These are phyloP conservation scores for Coecobrya sp. DNA, from an alignment of 2,888 invertebrate species.

Conservation along the genomic window DNA sequence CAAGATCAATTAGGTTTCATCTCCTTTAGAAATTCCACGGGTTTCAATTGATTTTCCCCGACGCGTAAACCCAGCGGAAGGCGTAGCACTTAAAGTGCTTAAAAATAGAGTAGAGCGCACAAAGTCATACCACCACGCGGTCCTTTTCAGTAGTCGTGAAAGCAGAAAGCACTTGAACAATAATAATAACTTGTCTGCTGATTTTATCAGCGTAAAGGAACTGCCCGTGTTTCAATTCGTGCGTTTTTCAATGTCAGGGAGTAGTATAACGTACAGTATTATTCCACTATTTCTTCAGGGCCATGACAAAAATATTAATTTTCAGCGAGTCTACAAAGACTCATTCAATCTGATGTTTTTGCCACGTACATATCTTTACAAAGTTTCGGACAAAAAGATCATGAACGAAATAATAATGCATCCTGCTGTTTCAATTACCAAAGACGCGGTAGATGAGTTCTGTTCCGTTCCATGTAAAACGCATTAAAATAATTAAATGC, in stretches of 20 bases:
- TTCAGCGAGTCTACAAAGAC: not conserved
- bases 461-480: not conserved
- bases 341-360: not conserved
- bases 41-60: constrained; percentile 63
- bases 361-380: not conserved
- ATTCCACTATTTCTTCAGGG: constrained; percentile 3
- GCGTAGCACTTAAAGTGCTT: not conserved
- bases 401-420: not conserved
- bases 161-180: constrained; percentile 37
- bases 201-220: not conserved
- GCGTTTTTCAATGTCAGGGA: constrained; percentile 3
- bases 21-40: constrained; percentile 44
- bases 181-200: constrained; percentile 5
- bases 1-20: constrained; percentile 72
- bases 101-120: constrained; percentile 36
- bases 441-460: not conserved
- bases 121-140: constrained; percentile 27
- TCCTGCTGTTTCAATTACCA: not conserved
- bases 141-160: not conserved
- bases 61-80: not conserved
- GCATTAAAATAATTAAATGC: constrained; percentile 53
- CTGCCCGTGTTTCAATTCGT: not conserved
- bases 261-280: not conserved
- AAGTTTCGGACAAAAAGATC: not conserved
- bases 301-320: constrained; percentile 16